Evolutionary conservation across 2,888 invertebrate genomes (phyloP), one percentile per base, ranked within the genome.

Genomic region (Thecophora atra): DNA sequence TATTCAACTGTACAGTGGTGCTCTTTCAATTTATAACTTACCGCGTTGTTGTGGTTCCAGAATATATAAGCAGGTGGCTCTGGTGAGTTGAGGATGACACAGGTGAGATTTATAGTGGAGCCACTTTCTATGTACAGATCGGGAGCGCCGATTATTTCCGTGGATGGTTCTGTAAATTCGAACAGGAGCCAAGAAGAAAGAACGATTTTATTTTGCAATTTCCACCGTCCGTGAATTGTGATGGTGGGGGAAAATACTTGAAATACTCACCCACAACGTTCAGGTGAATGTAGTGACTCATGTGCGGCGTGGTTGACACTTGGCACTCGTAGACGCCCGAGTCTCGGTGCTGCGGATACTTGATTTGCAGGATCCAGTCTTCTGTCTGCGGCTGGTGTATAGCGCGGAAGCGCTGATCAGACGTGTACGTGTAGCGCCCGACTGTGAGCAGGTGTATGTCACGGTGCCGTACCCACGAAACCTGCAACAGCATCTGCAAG

Each of bases 21-120:
- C n/a, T n/a, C n/a, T n/a, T n/a, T n/a, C 3, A 13, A 15, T 3
- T 4, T 65, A 69, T 44, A 78, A 90, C 93, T 92, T 89, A 96
- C 96, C 87, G 93, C 94, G 86, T 94, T 92, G 88, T 96, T 95
- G 88, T 96, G 96, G 89, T 96, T 95, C 96, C 96, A 96, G 87
- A 94, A 95, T 85, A 97, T 96, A 87, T 94, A 97, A 72, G 95
- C 95, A 56, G 96, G 96, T 74, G 96, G 95, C 85, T 96, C 96
- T 26, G 96, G 96, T 81, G 95, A 96, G 86, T 94, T 94, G 75
- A 93, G 89, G 79, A 97, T 95, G 81, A 96, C 93, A 87, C 97
- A 97, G 75, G 96, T 97, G 80, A 97, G 89, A 89, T 97, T 97
- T 87, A 97, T 96, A 80, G 96, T 96, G 86, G 95, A 96, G 72